Percentiles rank a stretch among this genome's conserved stretches.
phyloP scores from a whole-genome alignment of 2,797 vertebrate species.

The Scarus forsteni region DNA sequence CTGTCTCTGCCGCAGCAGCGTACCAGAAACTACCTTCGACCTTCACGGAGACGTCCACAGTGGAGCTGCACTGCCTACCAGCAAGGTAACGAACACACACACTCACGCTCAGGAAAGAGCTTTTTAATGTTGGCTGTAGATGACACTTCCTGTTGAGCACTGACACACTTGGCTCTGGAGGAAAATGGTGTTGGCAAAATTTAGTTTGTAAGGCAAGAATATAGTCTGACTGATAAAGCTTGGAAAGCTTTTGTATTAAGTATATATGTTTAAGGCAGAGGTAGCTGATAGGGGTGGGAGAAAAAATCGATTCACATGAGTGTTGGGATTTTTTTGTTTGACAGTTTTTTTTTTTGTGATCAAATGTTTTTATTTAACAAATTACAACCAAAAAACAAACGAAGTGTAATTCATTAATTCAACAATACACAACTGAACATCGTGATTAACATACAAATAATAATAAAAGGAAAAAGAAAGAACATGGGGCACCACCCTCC shows the following conservation, averaged over 20 bases:
- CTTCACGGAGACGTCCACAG: constrained; percentile 94
- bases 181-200: background rate
- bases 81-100: constrained; percentile 87
- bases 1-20: constrained; percentile 78
- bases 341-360: too few species aligned
- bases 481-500: too few species aligned
- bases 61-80: constrained; percentile 88
- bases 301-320: too few species aligned
- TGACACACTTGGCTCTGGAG: background rate
- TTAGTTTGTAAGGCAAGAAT: background rate
- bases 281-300: too few species aligned
- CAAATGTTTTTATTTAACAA: too few species aligned
- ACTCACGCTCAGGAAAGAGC: background rate
- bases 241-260: too few species aligned
- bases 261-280: background rate
- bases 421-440: too few species aligned
- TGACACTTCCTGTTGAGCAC: background rate
- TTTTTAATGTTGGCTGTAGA: background rate
- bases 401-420: too few species aligned
- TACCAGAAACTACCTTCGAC: constrained; percentile 96
- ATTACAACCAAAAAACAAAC: too few species aligned
- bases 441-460: too few species aligned
- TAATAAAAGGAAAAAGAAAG: too few species aligned
- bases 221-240: background rate
- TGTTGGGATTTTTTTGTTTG: too few species aligned